Percentiles rank a stretch among this genome's conserved stretches.
Evolutionary conservation across 2,797 vertebrate genomes (phyloP).

Genomic region (Xenops minutus): DNA sequence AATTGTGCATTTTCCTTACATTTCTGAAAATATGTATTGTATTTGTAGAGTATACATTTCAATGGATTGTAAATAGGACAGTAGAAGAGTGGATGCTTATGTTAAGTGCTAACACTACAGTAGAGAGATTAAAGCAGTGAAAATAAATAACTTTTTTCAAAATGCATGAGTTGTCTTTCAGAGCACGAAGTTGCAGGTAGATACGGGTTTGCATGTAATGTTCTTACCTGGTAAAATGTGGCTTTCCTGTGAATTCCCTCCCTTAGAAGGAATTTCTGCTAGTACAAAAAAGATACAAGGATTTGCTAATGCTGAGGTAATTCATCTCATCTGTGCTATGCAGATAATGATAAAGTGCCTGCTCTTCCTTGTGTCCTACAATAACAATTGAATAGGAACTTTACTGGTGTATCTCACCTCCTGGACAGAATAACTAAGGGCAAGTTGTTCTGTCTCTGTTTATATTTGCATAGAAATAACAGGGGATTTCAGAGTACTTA

Average conservation of each 20-base stretch:
- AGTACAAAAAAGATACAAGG: background rate
- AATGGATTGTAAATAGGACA: conserved; percentile 75
- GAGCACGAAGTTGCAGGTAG: background rate
- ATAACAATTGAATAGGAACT: background rate
- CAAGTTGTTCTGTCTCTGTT: background rate
- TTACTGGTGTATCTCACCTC: background rate
- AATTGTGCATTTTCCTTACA: conserved; percentile 72
- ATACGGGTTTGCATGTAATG: background rate
- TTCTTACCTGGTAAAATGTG: background rate
- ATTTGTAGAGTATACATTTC: conserved; percentile 86
- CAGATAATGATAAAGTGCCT: background rate
- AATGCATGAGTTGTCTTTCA: background rate
- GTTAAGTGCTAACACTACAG: conserved; percentile 77
- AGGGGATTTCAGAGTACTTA: background rate
- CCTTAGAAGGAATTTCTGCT: background rate
- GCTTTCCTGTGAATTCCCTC: background rate
- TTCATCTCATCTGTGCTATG: background rate
- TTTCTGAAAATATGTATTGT: conserved; percentile 85
- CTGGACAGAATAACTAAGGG: background rate
- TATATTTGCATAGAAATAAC: background rate
- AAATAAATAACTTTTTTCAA: conserved; percentile 73
- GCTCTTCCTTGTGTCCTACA: background rate
- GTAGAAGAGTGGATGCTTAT: conserved; percentile 70
- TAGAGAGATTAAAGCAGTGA: conserved; percentile 74
- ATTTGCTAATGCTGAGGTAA: background rate